Evolutionary conservation across 2,113 vertebrate species (phyloP).

Genomic region (Gambusia holbrooki): DNA sequence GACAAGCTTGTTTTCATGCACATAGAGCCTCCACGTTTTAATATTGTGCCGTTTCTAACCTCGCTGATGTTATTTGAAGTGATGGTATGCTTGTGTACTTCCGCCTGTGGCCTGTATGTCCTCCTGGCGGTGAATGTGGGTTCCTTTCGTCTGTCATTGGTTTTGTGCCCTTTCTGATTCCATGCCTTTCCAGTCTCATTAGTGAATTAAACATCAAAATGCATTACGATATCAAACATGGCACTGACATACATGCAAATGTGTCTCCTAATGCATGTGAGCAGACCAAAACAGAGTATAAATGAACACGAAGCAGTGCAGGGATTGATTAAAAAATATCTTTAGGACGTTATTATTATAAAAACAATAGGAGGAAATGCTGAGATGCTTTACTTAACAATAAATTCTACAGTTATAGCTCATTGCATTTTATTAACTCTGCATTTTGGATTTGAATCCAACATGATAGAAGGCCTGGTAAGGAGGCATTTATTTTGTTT

Average conservation of each 20-base stretch:
- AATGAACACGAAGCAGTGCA: slow-evolving; percentile 34
- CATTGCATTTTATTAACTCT: background rate
- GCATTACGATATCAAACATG: slow-evolving; percentile 49
- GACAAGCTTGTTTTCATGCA: background rate
- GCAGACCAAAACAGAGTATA: slow-evolving; percentile 9
- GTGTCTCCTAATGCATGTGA: slow-evolving; percentile 2
- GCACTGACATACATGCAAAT: slow-evolving; percentile 27
- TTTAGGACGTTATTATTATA: too few relatives aligned
- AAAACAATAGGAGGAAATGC: too few relatives aligned
- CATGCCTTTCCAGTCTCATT: slow-evolving; percentile 20
- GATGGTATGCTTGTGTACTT: slow-evolving; percentile 17
- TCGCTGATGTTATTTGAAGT: slow-evolving; percentile 18
- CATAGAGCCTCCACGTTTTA: background rate
- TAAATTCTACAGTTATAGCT: background rate
- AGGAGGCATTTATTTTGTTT: too few relatives aligned
- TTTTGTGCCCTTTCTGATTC: slow-evolving; percentile 34
- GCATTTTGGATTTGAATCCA: too few relatives aligned
- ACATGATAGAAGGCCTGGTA: too few relatives aligned
- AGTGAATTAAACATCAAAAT: slow-evolving; percentile 60
- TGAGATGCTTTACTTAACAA: background rate
- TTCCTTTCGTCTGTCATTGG: slow-evolving; percentile 25
- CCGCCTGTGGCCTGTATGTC: slow-evolving; percentile 9
- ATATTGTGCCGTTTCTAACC: background rate
- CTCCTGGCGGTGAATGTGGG: slow-evolving; percentile 24
- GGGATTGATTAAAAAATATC: background rate